phyloP scores from a whole-genome alignment of 2,888 invertebrate genomes.

The Synergus itoensis region DNA sequence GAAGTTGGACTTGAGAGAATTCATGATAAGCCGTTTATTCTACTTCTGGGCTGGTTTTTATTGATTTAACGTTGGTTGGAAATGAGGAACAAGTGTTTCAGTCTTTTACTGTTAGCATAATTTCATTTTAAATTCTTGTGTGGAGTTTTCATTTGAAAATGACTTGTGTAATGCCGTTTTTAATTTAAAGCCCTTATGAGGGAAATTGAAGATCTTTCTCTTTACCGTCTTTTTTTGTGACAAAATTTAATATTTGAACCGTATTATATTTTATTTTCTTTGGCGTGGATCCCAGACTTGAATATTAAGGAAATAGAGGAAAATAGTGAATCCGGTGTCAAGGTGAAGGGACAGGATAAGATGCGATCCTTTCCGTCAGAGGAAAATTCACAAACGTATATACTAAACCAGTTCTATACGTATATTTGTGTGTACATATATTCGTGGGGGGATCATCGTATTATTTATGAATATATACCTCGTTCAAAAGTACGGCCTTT shows the following conservation, averaged over 20 bases:
- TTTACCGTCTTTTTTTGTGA: not conserved
- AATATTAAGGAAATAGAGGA: constrained; percentile 42
- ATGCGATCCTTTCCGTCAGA: constrained; percentile 63
- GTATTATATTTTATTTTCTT: not conserved
- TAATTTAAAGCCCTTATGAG: not conserved
- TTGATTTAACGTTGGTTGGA: not conserved
- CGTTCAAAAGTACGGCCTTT: constrained; percentile 1
- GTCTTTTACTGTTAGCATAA: not conserved
- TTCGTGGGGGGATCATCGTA: not conserved
- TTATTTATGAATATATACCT: constrained; percentile 16
- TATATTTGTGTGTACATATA: not conserved
- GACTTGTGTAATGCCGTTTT: not conserved
- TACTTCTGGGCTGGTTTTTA: constrained; percentile 19
- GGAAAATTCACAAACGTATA: constrained; percentile 52
- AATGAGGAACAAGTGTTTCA: not conserved
- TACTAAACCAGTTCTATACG: constrained; percentile 15
- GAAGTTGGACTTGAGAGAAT: constrained; percentile 27
- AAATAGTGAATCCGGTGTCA: constrained; percentile 52
- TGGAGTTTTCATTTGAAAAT: not conserved
- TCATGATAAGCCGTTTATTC: constrained; percentile 23
- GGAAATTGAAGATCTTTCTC: not conserved
- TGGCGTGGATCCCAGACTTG: constrained; percentile 58
- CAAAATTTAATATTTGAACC: not conserved
- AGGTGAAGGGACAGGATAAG: constrained; percentile 66
- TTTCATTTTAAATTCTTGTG: not conserved